Conservation (phyloP, 2,113 vertebrate species). For the Cavia aperea region DNA sequence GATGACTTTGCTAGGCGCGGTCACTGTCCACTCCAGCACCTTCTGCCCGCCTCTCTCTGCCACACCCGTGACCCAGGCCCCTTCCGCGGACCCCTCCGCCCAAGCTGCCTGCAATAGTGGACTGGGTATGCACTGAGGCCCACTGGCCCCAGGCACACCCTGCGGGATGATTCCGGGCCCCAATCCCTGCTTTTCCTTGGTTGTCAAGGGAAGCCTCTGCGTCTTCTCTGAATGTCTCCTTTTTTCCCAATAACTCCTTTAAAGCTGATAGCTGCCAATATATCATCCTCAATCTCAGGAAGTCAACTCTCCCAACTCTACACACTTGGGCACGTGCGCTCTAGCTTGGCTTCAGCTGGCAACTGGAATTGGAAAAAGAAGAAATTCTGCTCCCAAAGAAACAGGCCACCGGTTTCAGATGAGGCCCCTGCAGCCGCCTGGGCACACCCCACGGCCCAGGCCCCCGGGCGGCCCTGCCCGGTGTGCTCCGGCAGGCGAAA, state of each 20-base stretch:
- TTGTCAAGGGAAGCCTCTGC: too few relatives aligned
- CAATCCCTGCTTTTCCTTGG: neutral
- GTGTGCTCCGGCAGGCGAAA: too few relatives aligned
- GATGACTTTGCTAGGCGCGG: neutral
- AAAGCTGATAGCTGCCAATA: neutral
- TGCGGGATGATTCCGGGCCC: neutral
- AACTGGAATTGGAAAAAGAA: neutral
- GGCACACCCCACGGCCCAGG: neutral
- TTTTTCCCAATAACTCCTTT: neutral
- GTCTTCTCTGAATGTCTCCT: neutral
- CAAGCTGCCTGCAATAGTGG: neutral
- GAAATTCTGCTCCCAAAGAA: neutral
- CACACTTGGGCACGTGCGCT: neutral
- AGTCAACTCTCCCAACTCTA: neutral
- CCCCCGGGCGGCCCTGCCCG: too few relatives aligned
- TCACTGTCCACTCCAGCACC: neutral
- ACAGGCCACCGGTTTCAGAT: neutral
- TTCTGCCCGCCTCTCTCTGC: neutral
- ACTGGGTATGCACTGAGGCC: neutral
- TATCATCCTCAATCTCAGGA: neutral
- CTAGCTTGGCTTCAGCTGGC: neutral
- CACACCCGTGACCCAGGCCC: neutral
- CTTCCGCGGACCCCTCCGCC: rapidly evolving
- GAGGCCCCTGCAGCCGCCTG: neutral
- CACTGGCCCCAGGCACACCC: neutral